Conservation (phyloP, 1,140 invertebrate species). For the Nasonia vitripennis region DNA sequence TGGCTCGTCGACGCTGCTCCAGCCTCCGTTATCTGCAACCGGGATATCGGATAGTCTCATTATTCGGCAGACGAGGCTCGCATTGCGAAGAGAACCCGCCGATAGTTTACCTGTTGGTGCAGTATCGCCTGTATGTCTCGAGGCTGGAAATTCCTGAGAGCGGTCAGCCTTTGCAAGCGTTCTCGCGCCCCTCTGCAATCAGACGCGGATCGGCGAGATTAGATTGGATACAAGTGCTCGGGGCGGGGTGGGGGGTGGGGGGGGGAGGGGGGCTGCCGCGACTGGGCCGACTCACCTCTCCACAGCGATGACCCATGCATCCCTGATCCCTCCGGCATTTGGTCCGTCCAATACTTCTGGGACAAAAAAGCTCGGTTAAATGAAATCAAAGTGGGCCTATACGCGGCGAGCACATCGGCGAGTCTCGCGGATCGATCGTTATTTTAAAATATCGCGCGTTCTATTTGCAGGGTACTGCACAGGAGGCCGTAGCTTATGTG, state of each 20-base stretch:
- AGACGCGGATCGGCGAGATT: background rate
- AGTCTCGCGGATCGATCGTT: too few species aligned
- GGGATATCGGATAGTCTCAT: background rate
- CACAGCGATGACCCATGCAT: conserved; percentile 98
- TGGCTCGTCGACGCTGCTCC: conserved; percentile 68
- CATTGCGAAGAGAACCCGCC: too few species aligned
- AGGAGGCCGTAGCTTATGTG: too few species aligned
- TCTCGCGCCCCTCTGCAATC: conserved; percentile 82
- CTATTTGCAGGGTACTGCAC: too few species aligned
- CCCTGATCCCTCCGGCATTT: conserved; percentile 87
- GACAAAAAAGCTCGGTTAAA: conserved; percentile 32
- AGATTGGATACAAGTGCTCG: too few species aligned
- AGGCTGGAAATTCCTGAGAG: conserved; percentile 92
- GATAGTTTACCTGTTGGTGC: conserved; percentile 85
- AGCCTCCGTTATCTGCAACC: conserved; percentile 68
- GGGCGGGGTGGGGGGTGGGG: too few species aligned
- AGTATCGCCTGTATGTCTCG: conserved; percentile 94
- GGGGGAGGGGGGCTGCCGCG: too few species aligned
- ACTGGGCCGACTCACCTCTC: conserved; percentile 81
- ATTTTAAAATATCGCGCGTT: too few species aligned
- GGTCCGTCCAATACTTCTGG: conserved; percentile 86
- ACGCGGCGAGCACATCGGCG: too few species aligned
- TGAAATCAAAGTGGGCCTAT: too few species aligned
- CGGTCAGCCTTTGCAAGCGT: conserved; percentile 91
- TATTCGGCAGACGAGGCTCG: background rate